phyloP scores from a whole-genome alignment of 2,113 vertebrate genomes.

The Arothron firmamentum region DNA sequence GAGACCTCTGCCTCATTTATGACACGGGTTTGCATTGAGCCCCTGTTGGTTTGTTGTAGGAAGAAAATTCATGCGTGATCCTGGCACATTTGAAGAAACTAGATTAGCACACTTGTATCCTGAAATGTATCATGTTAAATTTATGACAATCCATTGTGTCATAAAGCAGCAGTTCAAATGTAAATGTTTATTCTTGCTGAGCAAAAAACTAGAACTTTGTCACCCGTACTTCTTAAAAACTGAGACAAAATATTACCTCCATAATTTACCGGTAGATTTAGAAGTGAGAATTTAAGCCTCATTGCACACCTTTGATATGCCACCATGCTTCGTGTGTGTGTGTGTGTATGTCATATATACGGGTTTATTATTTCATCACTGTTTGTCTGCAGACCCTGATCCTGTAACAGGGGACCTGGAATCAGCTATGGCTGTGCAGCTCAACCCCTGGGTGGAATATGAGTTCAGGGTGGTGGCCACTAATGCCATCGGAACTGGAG shows the following conservation, averaged over 20 bases:
- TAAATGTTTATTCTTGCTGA: no score
- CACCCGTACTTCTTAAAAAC: background rate
- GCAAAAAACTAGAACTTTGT: no score
- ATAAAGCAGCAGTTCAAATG: no score
- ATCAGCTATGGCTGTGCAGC: slow-evolving; percentile 89
- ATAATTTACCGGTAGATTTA: background rate
- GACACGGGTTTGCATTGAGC: slow-evolving; percentile 42
- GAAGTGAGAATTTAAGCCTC: background rate
- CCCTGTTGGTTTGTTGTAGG: slow-evolving; percentile 38
- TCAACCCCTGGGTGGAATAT: slow-evolving; percentile 97
- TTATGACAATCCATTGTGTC: no score
- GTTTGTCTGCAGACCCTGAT: slow-evolving; percentile 81
- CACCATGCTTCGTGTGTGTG: background rate
- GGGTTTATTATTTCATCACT: background rate
- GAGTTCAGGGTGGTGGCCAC: slow-evolving; percentile 95
- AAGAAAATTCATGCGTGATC: slow-evolving; percentile 44
- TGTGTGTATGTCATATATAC: no score
- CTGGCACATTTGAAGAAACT: slow-evolving; percentile 12
- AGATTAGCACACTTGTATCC: slow-evolving; percentile 28
- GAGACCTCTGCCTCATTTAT: slow-evolving; percentile 45
- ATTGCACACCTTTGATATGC: no score
- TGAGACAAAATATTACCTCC: no score
- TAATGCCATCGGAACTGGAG: slow-evolving; percentile 92
- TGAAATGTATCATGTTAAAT: no score
- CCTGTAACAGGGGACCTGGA: slow-evolving; percentile 92